phyloP scores from a whole-genome alignment of 1,140 invertebrate genomes.

The Drosophila sp. region DNA sequence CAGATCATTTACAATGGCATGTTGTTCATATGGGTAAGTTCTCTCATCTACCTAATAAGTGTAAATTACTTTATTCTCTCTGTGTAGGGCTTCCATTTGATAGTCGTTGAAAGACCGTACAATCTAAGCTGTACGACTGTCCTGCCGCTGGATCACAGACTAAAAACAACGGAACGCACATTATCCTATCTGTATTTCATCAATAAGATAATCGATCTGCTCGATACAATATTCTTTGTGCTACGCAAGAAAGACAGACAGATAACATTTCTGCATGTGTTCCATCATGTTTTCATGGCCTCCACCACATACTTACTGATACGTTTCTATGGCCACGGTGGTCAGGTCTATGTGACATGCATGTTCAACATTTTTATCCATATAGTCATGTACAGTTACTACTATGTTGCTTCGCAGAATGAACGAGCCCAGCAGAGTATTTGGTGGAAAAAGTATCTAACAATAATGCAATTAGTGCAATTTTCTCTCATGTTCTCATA shows the following conservation, averaged over 20 bases:
- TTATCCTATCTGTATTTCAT: slow-evolving; percentile 38
- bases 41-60: too few species aligned
- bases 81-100: slow-evolving; percentile 17
- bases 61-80: not conserved
- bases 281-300: slow-evolving; percentile 85
- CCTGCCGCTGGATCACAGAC: slow-evolving; percentile 42
- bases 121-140: slow-evolving; percentile 31
- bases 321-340: slow-evolving; percentile 83
- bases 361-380: slow-evolving; percentile 31
- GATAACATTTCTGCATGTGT: slow-evolving; percentile 51
- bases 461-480: slow-evolving; percentile 30
- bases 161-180: slow-evolving; percentile 35
- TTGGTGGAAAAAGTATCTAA: slow-evolving; percentile 49
- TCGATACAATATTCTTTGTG: slow-evolving; percentile 63
- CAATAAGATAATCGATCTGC: slow-evolving; percentile 56
- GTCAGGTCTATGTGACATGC: slow-evolving; percentile 83
- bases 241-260: slow-evolving; percentile 59
- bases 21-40: slow-evolving; percentile 33
- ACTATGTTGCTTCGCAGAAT: slow-evolving; percentile 30
- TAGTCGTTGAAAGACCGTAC: slow-evolving; percentile 21
- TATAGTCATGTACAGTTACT: slow-evolving; percentile 37
- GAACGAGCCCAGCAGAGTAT: slow-evolving; percentile 10
- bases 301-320: slow-evolving; percentile 14
- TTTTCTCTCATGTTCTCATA: slow-evolving; percentile 25
- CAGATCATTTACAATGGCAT: slow-evolving; percentile 84